Base-by-base conservation (phyloP, 2,888 invertebrate species). In the Caenorhabditis panamensis region DNA sequence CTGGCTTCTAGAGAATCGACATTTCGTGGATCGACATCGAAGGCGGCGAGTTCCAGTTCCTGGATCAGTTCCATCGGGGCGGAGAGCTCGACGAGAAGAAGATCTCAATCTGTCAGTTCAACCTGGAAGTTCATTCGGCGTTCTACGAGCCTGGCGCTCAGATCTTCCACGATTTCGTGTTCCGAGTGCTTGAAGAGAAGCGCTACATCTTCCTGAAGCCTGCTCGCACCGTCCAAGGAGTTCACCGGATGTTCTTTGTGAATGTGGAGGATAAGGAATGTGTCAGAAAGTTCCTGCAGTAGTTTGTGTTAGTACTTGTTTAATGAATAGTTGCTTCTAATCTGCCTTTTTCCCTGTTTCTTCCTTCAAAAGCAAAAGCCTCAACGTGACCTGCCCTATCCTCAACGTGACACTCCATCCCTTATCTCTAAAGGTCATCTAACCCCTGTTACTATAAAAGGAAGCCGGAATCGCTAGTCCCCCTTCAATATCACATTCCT, bases 81-180 rank as follows among this genome's bases (percentile, higher is more conserved):
- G 78, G 73, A 0, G 41, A 36, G 5, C 59, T 82, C 20, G 82
- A 82, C 56, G 41, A 68, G 18, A 62, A 64, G 18, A 76, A 63
- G 56, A 58, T 77, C 41, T 56, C 68, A 11, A 53, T 82, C 51
- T 81, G 81, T 20, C 72, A 81, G 28, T 66, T 76, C 66, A 81
- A 81, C 49, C 36, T 77, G 26, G 77, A 77, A 41, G 36, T 77
- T 22, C 54, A 66, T 16, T 54, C 66, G 9, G 54, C 53, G 26
- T 66, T 54, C 24, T 54, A 51, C 54, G 26, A 53, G 1, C 24
- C 54, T n/a, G 66, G 66, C 0, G 66, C 66, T 0, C 53, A 11
- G 11, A 18, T 54, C 8, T 66, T 66, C 26, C 66, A 66, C n/a
- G 66, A 54, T 41, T 66, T 66, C 18, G 54, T 66, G 11, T 66